Evolutionary conservation across 1,140 invertebrate genomes (phyloP).

Genomic region (Epicauta chinensis): DNA sequence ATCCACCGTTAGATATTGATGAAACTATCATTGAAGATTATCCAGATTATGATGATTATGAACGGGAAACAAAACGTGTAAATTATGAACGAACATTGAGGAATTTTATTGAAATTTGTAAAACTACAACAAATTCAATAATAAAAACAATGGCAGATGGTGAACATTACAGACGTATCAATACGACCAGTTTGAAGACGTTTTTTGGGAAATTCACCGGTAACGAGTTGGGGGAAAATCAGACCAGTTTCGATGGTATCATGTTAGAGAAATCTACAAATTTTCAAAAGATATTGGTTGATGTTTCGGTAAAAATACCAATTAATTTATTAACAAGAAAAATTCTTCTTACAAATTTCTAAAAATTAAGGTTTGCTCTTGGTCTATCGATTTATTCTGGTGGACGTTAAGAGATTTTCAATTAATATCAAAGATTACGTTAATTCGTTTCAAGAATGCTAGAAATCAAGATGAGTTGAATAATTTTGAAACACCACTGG

Average conservation of each 20-base stretch:
- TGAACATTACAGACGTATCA: background rate
- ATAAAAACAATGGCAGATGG: background rate
- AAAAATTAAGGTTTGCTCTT: conserved; percentile 1
- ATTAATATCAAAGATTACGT: background rate
- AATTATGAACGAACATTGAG: background rate
- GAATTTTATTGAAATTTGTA: conserved; percentile 2
- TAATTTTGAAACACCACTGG: background rate
- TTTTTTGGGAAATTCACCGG: no score
- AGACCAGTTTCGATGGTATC: no score
- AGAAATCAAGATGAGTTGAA: background rate
- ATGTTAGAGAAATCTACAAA: no score
- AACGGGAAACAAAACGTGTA: background rate
- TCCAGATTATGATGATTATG: conserved; percentile 4
- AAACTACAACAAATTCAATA: background rate
- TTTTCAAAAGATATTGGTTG: no score
- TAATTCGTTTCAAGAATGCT: background rate
- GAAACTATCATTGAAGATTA: conserved; percentile 1
- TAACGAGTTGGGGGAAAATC: no score
- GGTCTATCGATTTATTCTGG: conserved; percentile 1
- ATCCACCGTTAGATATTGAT: background rate
- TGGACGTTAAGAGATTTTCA: background rate
- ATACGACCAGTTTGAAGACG: no score
- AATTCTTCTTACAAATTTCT: no score
- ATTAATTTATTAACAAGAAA: no score
- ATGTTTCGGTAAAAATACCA: no score